Evolutionary conservation across 2,888 invertebrate species (phyloP).

Genomic region (Gnatocerus cornutus): DNA sequence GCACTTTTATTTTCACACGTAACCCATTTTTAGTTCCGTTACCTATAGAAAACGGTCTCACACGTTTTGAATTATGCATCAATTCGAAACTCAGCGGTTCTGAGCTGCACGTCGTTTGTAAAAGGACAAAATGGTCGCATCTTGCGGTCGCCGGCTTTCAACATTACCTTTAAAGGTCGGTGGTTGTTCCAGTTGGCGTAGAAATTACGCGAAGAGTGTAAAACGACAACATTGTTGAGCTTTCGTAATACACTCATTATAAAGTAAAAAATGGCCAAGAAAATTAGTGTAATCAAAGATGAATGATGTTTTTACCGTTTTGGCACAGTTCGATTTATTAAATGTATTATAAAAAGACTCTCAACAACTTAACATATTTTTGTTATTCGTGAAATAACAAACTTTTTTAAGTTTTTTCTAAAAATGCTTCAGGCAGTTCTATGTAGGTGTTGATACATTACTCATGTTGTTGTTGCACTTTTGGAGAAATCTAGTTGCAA

Average conservation of each 20-base stretch:
- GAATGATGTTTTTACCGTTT: too few species aligned
- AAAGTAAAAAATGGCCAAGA: neutral
- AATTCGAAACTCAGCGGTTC: constrained; percentile 37
- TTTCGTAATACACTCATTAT: neutral
- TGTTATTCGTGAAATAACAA: too few species aligned
- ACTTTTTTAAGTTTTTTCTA: too few species aligned
- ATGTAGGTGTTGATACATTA: too few species aligned
- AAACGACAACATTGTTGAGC: neutral
- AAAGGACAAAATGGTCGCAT: constrained; percentile 19
- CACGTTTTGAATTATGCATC: constrained; percentile 50
- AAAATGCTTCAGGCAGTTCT: too few species aligned
- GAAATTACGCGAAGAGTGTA: constrained; percentile 13
- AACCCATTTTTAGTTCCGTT: constrained; percentile 54
- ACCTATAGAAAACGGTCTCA: constrained; percentile 47
- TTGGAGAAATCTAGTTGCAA: too few species aligned
- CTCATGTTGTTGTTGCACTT: too few species aligned
- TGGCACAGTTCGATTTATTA: too few species aligned
- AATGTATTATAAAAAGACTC: too few species aligned
- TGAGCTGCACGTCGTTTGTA: constrained; percentile 12
- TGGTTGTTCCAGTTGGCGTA: constrained; percentile 20
- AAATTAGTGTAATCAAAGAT: too few species aligned
- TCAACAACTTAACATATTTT: too few species aligned
- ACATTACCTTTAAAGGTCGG: constrained; percentile 29
- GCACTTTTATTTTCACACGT: constrained; percentile 50
- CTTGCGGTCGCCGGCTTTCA: constrained; percentile 18